Base-by-base conservation (phyloP, 2,888 invertebrate genomes). In the Meteorus cinctellus region DNA sequence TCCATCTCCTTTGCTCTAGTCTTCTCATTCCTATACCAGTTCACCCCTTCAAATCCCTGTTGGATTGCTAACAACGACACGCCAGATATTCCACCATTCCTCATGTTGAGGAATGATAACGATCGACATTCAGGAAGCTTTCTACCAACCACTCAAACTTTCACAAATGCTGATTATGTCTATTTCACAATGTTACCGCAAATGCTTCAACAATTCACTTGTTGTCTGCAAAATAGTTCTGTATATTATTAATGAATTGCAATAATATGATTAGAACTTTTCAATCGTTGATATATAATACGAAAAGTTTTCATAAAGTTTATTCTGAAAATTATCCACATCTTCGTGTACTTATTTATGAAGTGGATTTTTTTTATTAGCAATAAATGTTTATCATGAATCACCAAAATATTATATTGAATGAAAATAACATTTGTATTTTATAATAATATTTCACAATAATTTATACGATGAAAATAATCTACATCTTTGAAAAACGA, bases 81-180 rank as follows among this genome's bases (percentile, higher is more conserved):
- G 68, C 59, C 70, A 76, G 72, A 76, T 67, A 72, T 76, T 76
- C 72, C 41, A 27, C 63, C 55, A 36, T 62, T 62, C 34, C n/a
- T 41, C 36, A 63, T 31, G 29, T 19, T 29, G 51, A 63, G 69
- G 29, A 69, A 76, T 76, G 76, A 69, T 76, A 69, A 76, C 65
- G 72, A 76, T 76, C 72, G 76, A 69, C 72, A 41, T 76, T 76
- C 72, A 76, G 51, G 68, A 41, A 72, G 36, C 65, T 45, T 76
- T 60, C 72, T 27, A 19, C 72, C 55, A 67, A 31, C 19, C 45
- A 60, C 71, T 29, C 31, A 71, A 45, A 63, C 48, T 48, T 63
- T 19, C n/a, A 55, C 51, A 36, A 27, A 72, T 48, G 63, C 63
- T 68, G 55, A 72, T 74, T 60, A 29, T 59, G 62, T 62, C 34